Evolutionary conservation across 2,888 invertebrate genomes (phyloP), one percentile per base, ranked within the genome.

Genomic region (Anorthoa munda): DNA sequence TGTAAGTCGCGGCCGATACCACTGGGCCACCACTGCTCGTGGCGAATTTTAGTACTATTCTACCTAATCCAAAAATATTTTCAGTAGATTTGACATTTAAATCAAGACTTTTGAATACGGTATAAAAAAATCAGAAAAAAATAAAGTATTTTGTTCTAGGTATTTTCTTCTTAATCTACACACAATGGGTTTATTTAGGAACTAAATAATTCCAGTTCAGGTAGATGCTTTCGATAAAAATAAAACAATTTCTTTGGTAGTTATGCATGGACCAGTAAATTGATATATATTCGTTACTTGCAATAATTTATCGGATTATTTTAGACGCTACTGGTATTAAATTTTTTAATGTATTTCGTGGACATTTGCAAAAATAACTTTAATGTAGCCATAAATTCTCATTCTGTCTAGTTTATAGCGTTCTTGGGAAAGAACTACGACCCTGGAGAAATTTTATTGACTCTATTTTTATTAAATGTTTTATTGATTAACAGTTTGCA

Each of bases 301-400:
- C 26, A 71, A 71, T 61, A 61, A 75, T 79, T 63, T 66, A 66
- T 51, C 23, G 48, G 58, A 81, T 59, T 53, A 72, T 61, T 79
- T 58, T n/a, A 55, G 53, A 50, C n/a, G 66, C 75, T 59, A 70
- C 79, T 75, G 26, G 71, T 60, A 78, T 75, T 78, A 48, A 75
- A 59, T 13, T 50, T 70, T 81, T 77, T 71, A 65, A 82, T 65
- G 51, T 65, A 56, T 65, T 45, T 60, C 59, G 64, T 71, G 50
- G 65, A 56, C 23, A 67, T 80, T 80, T 67, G 63, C 66, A 67
- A 83, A 83, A 72, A 81, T 82, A 81, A 72, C 55, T 81, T 82
- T 78, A 79, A 81, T 83, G 83, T 70, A 13, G 73, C 64, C 17
- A 81, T 83, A 83, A 78, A 81, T 80, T 82, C 18, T 61, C 55